A percentile compares a stretch with the other conserved stretches of the same genome.
Evolutionary conservation across 2,113 vertebrate species (phyloP).

Genomic region (Pterophyllum scalare): DNA sequence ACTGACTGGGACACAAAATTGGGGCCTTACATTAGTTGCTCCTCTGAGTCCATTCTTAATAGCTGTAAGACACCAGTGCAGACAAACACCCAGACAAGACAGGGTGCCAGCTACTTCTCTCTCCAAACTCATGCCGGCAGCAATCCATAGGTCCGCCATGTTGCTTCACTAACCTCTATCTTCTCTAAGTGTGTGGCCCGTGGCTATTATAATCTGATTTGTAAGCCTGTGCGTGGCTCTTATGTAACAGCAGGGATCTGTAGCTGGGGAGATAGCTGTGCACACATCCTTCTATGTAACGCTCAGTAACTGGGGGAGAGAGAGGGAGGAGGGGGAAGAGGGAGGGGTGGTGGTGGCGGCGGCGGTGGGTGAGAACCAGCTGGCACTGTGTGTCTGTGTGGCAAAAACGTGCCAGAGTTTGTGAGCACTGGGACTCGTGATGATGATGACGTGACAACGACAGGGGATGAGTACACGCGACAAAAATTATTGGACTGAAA

Average conservation of each 20-base stretch:
- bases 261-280: slow-evolving; percentile 38
- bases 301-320: slow-evolving; percentile 5
- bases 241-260: slow-evolving; percentile 70
- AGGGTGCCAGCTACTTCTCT: neutral
- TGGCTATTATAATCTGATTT: slow-evolving; percentile 71
- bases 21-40: neutral
- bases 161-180: slow-evolving; percentile 67
- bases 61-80: neutral
- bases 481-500: slow-evolving; percentile 3
- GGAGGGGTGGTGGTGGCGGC: neutral
- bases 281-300: slow-evolving; percentile 38
- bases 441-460: slow-evolving; percentile 46
- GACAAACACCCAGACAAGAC: neutral
- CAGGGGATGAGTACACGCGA: slow-evolving; percentile 35
- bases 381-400: slow-evolving; percentile 45
- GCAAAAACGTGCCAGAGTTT: slow-evolving; percentile 41
- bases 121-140: slow-evolving; percentile 9
- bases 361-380: slow-evolving; percentile 48
- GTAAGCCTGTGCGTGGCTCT: slow-evolving; percentile 69
- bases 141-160: slow-evolving; percentile 26
- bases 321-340: neutral
- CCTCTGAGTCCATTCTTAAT: neutral
- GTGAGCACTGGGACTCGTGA: slow-evolving; percentile 11
- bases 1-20: neutral
- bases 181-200: slow-evolving; percentile 38